These are phyloP conservation scores for Mormyrops attenuatus DNA, from an alignment of 2,797 vertebrate genomes.

Conservation along the genomic window DNA sequence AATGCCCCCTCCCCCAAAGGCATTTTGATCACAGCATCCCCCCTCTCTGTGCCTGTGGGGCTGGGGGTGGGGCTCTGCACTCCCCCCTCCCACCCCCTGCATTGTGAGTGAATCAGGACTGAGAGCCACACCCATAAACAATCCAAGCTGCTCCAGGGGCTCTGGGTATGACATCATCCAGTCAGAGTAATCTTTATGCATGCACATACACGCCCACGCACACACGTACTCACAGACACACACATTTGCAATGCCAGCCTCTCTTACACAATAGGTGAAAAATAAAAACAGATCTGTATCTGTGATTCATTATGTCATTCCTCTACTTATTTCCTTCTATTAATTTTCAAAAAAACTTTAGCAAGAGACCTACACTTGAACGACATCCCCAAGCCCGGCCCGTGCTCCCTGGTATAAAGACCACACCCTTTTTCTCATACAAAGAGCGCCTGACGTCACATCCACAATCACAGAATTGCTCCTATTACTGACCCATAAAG, in stretches of 20 bases:
- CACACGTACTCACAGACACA: background rate
- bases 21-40: background rate
- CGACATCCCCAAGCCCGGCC: background rate
- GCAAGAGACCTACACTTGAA: background rate
- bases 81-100: background rate
- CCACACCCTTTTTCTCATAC: background rate
- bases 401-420: background rate
- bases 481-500: background rate
- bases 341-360: background rate
- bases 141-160: background rate
- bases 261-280: background rate
- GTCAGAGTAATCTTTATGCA: background rate
- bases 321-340: background rate
- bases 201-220: background rate
- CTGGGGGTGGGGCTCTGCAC: background rate
- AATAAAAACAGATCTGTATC: background rate
- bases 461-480: background rate
- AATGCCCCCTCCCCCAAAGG: background rate
- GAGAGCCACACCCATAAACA: conserved; percentile 1
- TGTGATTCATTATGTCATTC: background rate
- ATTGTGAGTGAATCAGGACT: background rate
- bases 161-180: background rate
- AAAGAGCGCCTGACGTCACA: background rate
- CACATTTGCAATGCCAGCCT: background rate
- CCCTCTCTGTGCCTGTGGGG: background rate